A percentile compares a stretch with the other conserved stretches of the same genome.
These are phyloP conservation scores for Apogon hyalosoma DNA, from an alignment of 2,797 vertebrate genomes.

Conservation along the genomic window DNA sequence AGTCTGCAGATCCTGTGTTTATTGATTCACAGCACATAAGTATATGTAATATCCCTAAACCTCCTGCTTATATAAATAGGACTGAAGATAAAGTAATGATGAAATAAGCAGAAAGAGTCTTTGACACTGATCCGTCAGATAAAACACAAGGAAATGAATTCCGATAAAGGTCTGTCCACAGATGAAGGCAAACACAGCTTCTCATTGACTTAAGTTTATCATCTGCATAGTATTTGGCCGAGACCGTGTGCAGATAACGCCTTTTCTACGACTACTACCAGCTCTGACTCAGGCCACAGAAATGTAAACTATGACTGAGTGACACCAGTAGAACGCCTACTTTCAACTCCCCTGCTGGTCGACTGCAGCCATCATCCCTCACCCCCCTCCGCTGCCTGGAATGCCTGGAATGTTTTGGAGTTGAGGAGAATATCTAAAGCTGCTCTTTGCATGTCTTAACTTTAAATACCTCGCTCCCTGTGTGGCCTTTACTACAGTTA, in stretches of 20 bases:
- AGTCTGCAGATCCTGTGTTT: too few species aligned
- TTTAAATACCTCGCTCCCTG: slow-evolving; percentile 39
- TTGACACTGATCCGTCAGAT: too few species aligned
- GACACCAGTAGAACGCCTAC: slow-evolving; percentile 24
- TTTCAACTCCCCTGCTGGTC: slow-evolving; percentile 66
- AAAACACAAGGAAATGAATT: background rate
- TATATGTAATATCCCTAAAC: too few species aligned
- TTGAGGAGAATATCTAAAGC: slow-evolving; percentile 75
- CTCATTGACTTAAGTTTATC: background rate
- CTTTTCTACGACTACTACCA: slow-evolving; percentile 50
- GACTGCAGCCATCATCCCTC: slow-evolving; percentile 60
- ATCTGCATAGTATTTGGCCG: slow-evolving; percentile 19
- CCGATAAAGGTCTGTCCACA: background rate
- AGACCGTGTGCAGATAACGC: slow-evolving; percentile 15
- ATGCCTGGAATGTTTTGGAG: slow-evolving; percentile 86
- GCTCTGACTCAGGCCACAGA: slow-evolving; percentile 72
- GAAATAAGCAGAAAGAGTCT: too few species aligned
- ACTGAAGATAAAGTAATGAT: too few species aligned
- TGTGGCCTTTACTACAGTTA: slow-evolving; percentile 23
- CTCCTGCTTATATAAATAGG: too few species aligned
- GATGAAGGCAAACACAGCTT: slow-evolving; percentile 4
- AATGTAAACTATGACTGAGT: slow-evolving; percentile 76
- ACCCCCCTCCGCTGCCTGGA: slow-evolving; percentile 82
- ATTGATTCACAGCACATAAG: too few species aligned
- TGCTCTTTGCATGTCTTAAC: slow-evolving; percentile 76